These are phyloP conservation scores for Nebria ingens DNA, from an alignment of 1,140 invertebrate species.

Conservation along the genomic window DNA sequence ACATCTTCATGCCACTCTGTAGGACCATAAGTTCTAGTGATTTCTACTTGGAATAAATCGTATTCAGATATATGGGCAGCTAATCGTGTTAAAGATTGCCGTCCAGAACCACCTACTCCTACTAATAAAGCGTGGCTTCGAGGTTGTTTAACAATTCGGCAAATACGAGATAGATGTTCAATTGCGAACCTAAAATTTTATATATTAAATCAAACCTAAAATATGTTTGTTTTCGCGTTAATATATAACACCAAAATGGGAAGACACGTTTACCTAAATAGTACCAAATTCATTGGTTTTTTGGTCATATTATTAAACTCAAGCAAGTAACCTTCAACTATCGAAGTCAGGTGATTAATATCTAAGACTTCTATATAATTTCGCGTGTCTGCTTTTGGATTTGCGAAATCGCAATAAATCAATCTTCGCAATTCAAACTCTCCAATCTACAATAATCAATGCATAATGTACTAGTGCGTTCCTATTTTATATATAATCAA, in stretches of 20 bases:
- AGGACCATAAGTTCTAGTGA: conserved; percentile 72
- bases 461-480: neutral
- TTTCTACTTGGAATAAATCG: conserved; percentile 86
- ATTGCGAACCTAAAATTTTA: conserved; percentile 83
- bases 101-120: conserved; percentile 85
- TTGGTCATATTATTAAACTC: conserved; percentile 96
- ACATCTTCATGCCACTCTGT: conserved; percentile 88
- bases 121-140: conserved; percentile 74
- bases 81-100: conserved; percentile 80
- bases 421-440: conserved; percentile 75
- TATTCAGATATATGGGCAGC: conserved; percentile 90
- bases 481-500: no score
- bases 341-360: conserved; percentile 66
- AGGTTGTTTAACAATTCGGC: conserved; percentile 84
- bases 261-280: conserved; percentile 60
- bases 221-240: no score
- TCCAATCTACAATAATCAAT: conserved; percentile 44
- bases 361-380: conserved; percentile 83
- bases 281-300: conserved; percentile 92
- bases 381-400: conserved; percentile 82
- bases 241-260: conserved; percentile 1
- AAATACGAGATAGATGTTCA: conserved; percentile 87
- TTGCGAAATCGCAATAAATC: conserved; percentile 91
- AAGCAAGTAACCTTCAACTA: conserved; percentile 82
- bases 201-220: no score